Conservation (phyloP, 1,140 invertebrate species). For the Marisa cornuarietis region DNA sequence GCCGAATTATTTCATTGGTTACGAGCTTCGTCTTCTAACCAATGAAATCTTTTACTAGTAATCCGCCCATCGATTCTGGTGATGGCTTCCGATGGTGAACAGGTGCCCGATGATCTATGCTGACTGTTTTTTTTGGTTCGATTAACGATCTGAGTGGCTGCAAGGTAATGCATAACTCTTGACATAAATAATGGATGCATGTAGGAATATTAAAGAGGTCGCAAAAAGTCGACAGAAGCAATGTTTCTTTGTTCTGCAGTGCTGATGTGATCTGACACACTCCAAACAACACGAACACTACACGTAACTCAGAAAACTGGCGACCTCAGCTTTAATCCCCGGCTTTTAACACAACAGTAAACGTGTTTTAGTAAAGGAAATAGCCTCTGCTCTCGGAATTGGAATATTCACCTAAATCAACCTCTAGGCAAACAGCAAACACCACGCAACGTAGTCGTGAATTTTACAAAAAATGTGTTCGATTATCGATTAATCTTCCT, state of each 20-base stretch:
- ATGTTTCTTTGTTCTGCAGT: slow-evolving; percentile 6
- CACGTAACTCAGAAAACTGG: too few species aligned
- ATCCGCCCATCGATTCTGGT: not conserved
- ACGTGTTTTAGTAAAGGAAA: too few species aligned
- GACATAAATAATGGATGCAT: not conserved
- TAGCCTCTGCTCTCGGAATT: too few species aligned
- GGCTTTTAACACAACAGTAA: too few species aligned
- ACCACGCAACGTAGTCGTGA: too few species aligned
- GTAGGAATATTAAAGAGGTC: not conserved
- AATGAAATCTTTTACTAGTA: not conserved
- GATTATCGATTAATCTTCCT: too few species aligned
- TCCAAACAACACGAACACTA: too few species aligned
- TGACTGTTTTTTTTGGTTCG: not conserved
- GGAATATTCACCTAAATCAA: too few species aligned
- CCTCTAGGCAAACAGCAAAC: too few species aligned
- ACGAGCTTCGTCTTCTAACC: not conserved
- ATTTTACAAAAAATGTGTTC: too few species aligned
- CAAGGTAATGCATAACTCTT: not conserved
- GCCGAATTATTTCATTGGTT: not conserved
- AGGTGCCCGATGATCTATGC: not conserved
- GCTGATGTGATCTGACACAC: not conserved
- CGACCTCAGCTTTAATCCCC: too few species aligned
- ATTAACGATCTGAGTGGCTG: not conserved
- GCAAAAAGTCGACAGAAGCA: too few species aligned
- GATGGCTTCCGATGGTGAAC: slow-evolving; percentile 5